phyloP scores from a whole-genome alignment of 1,140 invertebrate genomes.

The Drosophila funebris region DNA sequence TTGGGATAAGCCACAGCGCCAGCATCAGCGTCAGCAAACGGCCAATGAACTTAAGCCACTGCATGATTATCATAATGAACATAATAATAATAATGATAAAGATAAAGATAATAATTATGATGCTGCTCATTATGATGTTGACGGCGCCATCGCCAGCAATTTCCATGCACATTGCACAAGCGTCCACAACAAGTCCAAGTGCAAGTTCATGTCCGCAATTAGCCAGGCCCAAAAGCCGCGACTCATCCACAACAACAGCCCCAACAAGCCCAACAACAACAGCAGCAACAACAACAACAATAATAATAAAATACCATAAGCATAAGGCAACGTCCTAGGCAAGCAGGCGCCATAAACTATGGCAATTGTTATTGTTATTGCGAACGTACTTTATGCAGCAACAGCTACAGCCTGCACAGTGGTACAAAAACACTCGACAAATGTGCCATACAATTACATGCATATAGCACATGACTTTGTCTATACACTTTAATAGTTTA shows the following conservation, averaged over 20 bases:
- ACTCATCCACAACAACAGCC: slow-evolving; percentile 1
- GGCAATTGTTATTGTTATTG: slow-evolving; percentile 55
- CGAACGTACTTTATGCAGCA: slow-evolving; percentile 3
- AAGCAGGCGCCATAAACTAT: slow-evolving; percentile 49
- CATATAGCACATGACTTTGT: background rate
- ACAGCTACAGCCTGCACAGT: slow-evolving; percentile 22
- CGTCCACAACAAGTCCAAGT: background rate
- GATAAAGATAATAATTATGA: slow-evolving; percentile 5
- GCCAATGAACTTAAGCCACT: slow-evolving; percentile 16
- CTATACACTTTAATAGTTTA: too few species aligned
- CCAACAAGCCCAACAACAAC: too few species aligned
- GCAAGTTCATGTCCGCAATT: slow-evolving; percentile 35
- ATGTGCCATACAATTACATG: background rate
- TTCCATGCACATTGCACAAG: slow-evolving; percentile 13
- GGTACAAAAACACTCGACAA: slow-evolving; percentile 17
- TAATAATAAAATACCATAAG: too few species aligned
- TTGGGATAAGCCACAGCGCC: slow-evolving; percentile 17
- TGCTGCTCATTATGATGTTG: background rate
- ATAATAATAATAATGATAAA: slow-evolving; percentile 1
- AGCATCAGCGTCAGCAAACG: background rate
- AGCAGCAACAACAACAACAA: too few species aligned
- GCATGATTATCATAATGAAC: background rate
- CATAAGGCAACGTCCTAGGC: slow-evolving; percentile 15
- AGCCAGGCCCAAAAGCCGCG: slow-evolving; percentile 4
- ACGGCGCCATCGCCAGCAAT: slow-evolving; percentile 11